phyloP scores from a whole-genome alignment of 2,113 vertebrate species.

The Tricholaema leucomelas region DNA sequence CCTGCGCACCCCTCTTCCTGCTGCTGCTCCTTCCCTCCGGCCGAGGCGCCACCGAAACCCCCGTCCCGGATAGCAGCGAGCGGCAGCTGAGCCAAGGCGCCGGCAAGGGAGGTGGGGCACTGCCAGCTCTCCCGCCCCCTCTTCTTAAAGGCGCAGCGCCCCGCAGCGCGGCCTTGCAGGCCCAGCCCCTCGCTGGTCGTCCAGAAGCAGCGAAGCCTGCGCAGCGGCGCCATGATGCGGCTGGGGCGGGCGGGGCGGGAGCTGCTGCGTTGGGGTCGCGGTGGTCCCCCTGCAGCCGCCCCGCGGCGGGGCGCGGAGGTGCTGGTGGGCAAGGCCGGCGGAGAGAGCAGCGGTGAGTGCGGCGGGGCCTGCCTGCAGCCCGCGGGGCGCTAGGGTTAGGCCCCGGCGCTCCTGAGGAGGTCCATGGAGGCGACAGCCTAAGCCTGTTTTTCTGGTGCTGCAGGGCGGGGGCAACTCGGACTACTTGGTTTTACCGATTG shows the following conservation, averaged over 20 bases:
- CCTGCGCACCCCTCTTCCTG: accelerated
- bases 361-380: not conserved
- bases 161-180: accelerated
- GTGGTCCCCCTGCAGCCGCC: not conserved
- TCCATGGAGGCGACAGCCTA: not conserved
- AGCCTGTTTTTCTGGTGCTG: not conserved
- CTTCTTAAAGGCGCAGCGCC: not conserved
- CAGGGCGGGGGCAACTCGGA: no score
- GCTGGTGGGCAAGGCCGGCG: not conserved
- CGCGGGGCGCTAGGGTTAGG: not conserved
- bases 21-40: not conserved
- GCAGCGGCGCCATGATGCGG: not conserved
- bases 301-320: slow-evolving; percentile 1
- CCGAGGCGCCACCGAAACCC: not conserved
- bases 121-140: no score
- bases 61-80: no score
- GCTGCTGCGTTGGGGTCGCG: not conserved
- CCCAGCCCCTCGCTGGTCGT: not conserved
- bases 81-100: not conserved
- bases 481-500: accelerated
- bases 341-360: slow-evolving; percentile 43
- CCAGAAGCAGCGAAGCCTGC: not conserved
- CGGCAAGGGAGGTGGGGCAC: not conserved
- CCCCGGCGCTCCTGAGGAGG: not conserved
- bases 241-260: not conserved